phyloP scores from a whole-genome alignment of 2,797 vertebrate genomes.

The Dendrocincla tyrannina region DNA sequence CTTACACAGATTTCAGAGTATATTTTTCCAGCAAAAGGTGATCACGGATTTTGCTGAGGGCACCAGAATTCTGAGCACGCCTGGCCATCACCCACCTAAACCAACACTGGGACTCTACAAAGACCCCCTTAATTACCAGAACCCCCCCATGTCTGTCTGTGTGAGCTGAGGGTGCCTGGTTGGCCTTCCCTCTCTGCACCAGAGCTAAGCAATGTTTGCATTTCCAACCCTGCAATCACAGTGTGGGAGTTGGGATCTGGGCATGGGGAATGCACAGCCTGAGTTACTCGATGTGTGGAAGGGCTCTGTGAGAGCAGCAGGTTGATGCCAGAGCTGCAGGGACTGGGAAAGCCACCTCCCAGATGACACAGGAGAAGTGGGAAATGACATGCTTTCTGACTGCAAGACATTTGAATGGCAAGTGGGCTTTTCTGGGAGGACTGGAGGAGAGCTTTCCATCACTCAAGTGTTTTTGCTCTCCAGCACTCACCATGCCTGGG shows the following conservation, averaged over 20 bases:
- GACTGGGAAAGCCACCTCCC: neutral
- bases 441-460: too few relatives aligned
- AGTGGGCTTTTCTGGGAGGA: too few relatives aligned
- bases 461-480: too few relatives aligned
- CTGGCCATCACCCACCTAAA: neutral
- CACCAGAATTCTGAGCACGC: neutral
- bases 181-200: accelerated
- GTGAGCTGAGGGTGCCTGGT: neutral
- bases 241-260: neutral
- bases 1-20: neutral
- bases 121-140: neutral
- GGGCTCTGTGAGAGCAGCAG: neutral
- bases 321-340: neutral
- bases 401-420: too few relatives aligned
- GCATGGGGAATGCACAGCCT: neutral
- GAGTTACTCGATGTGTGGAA: neutral
- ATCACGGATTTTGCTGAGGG: neutral
- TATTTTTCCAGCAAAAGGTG: neutral
- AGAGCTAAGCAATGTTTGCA: neutral
- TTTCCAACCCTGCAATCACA: neutral
- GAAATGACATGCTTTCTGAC: neutral
- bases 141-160: accelerated
- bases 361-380: neutral
- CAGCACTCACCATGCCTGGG: too few relatives aligned
- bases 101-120: neutral